Evolutionary conservation across 2,888 invertebrate species (phyloP), one percentile per base, ranked within the genome.

Genomic region (Alloplasta piceator): DNA sequence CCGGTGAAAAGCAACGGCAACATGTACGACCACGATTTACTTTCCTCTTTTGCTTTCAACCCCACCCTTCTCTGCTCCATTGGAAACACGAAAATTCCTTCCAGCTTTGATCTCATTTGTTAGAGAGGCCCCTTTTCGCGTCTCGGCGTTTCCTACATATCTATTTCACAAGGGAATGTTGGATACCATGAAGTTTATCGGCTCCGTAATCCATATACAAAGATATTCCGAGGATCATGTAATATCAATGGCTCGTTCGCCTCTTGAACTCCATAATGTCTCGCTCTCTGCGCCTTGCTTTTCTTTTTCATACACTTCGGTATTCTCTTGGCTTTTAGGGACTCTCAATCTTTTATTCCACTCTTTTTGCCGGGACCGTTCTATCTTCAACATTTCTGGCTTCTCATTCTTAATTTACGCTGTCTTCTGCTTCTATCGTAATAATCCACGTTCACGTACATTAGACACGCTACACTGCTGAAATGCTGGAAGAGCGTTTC

Each of bases 101-200:
- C 55, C 55, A 66, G 81, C 78, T 81, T 81, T 78, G 73, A 81
- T 81, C 81, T 81, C 73, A 81, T 81, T 78, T 74, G 78, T 41
- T 60, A 74, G 64, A 50, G 38, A 38, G 14, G 6, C 4, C 41
- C 39, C 36, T 48, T 38, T 55, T 63, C 52, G 26, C 26, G 6
- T 63, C 36, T 39, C 43, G 9, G 9, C 56, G 5, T n/a, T 67
- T 48, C 58, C 41, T 67, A 52, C 26, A 10, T 78, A 77, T 74
- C 70, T 36, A 52, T 64, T 58, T 46, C 64, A 56, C 64, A 43
- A 46, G 46, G 73, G 50, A 61, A 74, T 3, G 26, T 64, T 64
- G 14, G 41, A 79, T 72, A 50, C 66, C 39, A 41, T 50, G 43
- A 3, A 67, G 55, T 41, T 58, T 68, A 73, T 64, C 73, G 63